Percentiles rank a stretch among this genome's conserved stretches.
Conservation (phyloP, 1,140 invertebrate genomes). For the Cepaea nemoralis region DNA sequence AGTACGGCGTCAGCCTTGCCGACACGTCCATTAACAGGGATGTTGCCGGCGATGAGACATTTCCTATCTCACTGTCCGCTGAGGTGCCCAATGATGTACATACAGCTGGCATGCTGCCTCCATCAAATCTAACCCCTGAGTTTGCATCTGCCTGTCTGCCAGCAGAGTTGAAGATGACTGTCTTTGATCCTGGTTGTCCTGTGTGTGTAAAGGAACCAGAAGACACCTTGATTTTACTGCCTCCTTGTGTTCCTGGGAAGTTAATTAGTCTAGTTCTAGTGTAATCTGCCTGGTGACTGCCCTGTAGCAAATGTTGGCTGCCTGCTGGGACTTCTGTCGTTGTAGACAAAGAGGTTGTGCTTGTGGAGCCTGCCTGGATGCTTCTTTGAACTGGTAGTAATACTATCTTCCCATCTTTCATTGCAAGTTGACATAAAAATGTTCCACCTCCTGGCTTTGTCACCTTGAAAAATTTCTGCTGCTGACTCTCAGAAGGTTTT, state of each 20-base stretch:
- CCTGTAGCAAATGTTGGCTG: no score
- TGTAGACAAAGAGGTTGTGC: no score
- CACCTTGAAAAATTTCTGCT: slow-evolving; percentile 1
- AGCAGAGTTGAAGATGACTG: neutral
- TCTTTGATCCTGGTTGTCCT: neutral
- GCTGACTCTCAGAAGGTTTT: neutral
- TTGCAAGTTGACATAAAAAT: slow-evolving; percentile 13
- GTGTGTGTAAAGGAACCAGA: neutral
- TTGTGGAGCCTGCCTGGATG: neutral
- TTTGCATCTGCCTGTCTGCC: neutral
- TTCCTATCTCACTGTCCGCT: neutral
- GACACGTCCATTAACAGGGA: slow-evolving; percentile 26
- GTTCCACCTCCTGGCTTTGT: slow-evolving; percentile 13
- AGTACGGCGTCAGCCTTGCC: neutral
- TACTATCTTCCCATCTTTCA: slow-evolving; percentile 27
- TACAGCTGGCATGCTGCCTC: neutral
- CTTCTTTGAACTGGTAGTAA: slow-evolving; percentile 21
- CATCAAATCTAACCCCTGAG: neutral
- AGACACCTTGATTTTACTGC: slow-evolving; percentile 13
- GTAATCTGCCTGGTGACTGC: no score
- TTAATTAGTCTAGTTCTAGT: neutral
- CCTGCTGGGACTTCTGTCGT: no score
- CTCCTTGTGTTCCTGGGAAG: slow-evolving; percentile 5
- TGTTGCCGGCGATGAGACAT: slow-evolving; percentile 10
- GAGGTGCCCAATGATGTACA: neutral